Conservation (phyloP, 2,113 vertebrate genomes). For the Lagopus leucura region DNA sequence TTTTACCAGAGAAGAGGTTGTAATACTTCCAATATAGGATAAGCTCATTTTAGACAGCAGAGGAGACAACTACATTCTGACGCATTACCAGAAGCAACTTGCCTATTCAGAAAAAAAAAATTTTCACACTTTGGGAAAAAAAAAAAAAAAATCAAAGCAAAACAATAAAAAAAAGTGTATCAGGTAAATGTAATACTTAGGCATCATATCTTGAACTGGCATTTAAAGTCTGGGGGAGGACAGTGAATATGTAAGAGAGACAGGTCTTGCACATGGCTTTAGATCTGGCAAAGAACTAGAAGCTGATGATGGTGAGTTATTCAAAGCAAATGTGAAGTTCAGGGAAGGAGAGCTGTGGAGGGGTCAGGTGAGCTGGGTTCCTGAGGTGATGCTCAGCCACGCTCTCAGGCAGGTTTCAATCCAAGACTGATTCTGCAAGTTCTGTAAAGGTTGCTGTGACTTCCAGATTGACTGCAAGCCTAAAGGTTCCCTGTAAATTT, state of each 20-base stretch:
- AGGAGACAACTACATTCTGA: neutral
- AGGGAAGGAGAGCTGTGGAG: neutral
- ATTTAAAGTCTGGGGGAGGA: neutral
- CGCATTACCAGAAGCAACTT: neutral
- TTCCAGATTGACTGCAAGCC: neutral
- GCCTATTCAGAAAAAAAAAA: neutral
- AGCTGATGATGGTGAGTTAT: slow-evolving; percentile 29
- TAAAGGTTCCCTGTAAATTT: neutral
- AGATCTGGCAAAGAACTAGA: slow-evolving; percentile 1
- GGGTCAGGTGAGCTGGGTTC: neutral
- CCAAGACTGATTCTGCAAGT: neutral
- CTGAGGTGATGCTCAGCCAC: neutral
- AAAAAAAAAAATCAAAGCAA: neutral
- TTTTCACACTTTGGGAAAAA: no score
- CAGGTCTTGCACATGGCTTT: neutral
- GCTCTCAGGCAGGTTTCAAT: neutral
- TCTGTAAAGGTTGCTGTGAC: neutral
- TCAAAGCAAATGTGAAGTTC: neutral
- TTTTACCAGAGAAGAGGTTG: slow-evolving; percentile 33
- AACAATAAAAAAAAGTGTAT: neutral
- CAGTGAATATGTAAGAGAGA: neutral
- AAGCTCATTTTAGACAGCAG: neutral
- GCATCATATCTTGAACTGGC: neutral
- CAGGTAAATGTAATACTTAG: neutral
- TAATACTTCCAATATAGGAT: neutral